Evolutionary conservation across 2,888 invertebrate species (phyloP).

Genomic region (Horisme vitalbata): DNA sequence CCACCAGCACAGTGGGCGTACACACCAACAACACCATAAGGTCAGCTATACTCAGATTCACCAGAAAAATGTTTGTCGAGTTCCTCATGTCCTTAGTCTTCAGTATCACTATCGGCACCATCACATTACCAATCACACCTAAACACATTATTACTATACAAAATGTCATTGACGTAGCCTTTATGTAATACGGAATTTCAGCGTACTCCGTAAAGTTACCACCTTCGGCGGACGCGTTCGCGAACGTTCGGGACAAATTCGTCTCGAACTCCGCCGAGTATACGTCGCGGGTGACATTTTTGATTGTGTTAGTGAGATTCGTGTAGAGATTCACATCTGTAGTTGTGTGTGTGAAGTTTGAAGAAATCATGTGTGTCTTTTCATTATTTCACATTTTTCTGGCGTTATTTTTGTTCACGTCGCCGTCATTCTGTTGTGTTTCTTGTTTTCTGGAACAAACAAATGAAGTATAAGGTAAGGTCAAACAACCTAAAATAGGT

Average conservation of each 20-base stretch:
- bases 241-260: constrained; percentile 32
- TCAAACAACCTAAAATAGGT: too few species aligned
- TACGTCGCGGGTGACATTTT: constrained; percentile 41
- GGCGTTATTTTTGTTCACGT: constrained; percentile 26
- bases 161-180: constrained; percentile 93
- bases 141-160: constrained; percentile 94
- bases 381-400: constrained; percentile 65
- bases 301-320: constrained; percentile 38
- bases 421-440: constrained; percentile 26
- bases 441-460: constrained; percentile 47
- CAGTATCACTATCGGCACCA: constrained; percentile 96
- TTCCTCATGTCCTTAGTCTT: constrained; percentile 97
- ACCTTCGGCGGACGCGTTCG: constrained; percentile 43
- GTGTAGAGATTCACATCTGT: constrained; percentile 51
- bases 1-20: constrained; percentile 96
- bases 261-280: constrained; percentile 32
- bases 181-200: constrained; percentile 92
- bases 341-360: constrained; percentile 63
- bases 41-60: constrained; percentile 96
- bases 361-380: constrained; percentile 74
- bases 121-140: constrained; percentile 95
- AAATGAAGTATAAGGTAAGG: too few species aligned
- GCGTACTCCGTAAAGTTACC: constrained; percentile 73
- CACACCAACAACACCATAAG: constrained; percentile 95
- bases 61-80: constrained; percentile 96